These are phyloP conservation scores for Montipora capitata DNA, from an alignment of 92 coral and sea anemone species.

Conservation along the genomic window DNA sequence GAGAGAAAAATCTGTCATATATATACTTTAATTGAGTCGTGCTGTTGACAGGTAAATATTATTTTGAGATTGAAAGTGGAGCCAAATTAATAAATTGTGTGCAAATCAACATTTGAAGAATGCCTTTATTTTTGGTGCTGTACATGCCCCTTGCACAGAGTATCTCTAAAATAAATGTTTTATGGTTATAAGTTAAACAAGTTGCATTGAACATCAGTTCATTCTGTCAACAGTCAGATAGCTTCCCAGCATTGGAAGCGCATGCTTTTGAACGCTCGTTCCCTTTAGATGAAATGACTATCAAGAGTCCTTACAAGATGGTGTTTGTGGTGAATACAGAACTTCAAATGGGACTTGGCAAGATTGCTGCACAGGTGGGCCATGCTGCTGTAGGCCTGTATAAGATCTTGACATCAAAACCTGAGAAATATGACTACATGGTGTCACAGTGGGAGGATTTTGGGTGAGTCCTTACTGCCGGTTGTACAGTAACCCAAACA, in stretches of 20 bases:
- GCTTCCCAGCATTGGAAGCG: slow-evolving; percentile 51
- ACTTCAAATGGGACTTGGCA: slow-evolving; percentile 93
- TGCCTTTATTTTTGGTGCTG: too few relatives aligned
- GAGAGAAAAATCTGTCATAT: too few relatives aligned
- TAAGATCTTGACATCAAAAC: slow-evolving; percentile 66
- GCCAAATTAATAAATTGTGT: too few relatives aligned
- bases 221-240: slow-evolving; percentile 17
- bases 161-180: too few relatives aligned
- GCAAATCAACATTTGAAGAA: too few relatives aligned
- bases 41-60: too few relatives aligned
- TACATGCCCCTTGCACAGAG: too few relatives aligned
- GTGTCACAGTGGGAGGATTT: slow-evolving; percentile 84
- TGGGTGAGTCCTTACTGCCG: slow-evolving; percentile 73
- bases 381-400: slow-evolving; percentile 91
- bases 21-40: too few relatives aligned
- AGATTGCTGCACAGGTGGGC: slow-evolving; percentile 92
- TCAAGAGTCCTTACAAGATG: slow-evolving; percentile 83
- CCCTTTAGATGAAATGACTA: slow-evolving; percentile 47
- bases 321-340: slow-evolving; percentile 91
- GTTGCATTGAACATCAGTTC: too few relatives aligned
- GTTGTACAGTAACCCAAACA: too few relatives aligned
- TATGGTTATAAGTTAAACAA: too few relatives aligned
- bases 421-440: slow-evolving; percentile 64
- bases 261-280: slow-evolving; percentile 29
- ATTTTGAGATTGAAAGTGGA: too few relatives aligned